phyloP scores from a whole-genome alignment of 2,797 vertebrate species.

The Picus viridis region DNA sequence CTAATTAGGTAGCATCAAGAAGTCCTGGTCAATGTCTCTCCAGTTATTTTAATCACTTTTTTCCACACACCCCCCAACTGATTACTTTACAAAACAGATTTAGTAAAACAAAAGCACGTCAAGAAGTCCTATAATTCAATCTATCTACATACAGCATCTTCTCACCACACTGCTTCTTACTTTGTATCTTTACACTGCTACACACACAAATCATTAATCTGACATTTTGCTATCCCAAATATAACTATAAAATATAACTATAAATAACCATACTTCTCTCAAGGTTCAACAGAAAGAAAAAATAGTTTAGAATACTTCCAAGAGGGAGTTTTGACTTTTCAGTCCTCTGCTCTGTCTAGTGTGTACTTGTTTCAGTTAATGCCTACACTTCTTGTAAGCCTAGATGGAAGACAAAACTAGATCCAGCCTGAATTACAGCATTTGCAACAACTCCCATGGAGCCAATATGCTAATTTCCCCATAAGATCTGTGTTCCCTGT shows the following conservation, averaged over 20 bases:
- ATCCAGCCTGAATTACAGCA: neutral
- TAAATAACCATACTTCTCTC: neutral
- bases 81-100: neutral
- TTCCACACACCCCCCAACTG: neutral
- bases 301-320: neutral
- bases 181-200: neutral
- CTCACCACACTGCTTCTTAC: neutral
- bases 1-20: neutral
- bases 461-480: neutral
- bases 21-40: neutral
- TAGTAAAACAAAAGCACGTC: neutral
- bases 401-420: neutral
- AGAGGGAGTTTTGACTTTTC: neutral
- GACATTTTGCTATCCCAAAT: neutral
- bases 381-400: neutral
- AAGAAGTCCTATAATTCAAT: neutral
- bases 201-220: neutral
- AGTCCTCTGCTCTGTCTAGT: neutral
- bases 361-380: neutral
- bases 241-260: neutral
- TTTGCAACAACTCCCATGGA: neutral
- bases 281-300: constrained; percentile 6
- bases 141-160: neutral
- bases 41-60: neutral
- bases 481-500: neutral